Evolutionary conservation across 2,113 vertebrate genomes (phyloP), one percentile per base, ranked within the genome.

Genomic region (Lycaon pictus): DNA sequence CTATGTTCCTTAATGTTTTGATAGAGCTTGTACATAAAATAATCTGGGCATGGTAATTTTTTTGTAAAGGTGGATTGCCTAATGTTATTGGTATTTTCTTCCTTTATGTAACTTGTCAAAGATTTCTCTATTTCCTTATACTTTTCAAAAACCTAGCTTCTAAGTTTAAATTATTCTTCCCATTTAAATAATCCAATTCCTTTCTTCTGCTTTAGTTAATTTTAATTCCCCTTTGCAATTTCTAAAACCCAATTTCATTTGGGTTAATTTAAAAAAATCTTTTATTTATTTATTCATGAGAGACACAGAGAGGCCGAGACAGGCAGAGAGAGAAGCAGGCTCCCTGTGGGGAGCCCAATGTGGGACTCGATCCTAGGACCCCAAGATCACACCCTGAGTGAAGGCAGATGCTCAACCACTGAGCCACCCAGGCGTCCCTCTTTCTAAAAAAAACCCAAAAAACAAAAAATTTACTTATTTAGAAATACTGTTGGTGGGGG

Each of bases 161-260:
- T 85, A 58, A 81, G 71, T 15, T 88, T 81, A 71, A 97, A 74
- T 86, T 62, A 22, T 67, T 92, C 79, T 53, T 97, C 23, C 56
- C 43, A 87, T n/a, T 94, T 88, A 91, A 93, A 93, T 51, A 72
- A 87, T 81, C 69, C 69, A 79, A 80, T 65, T 53, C 13, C 20
- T 94, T 80, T 37, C 37, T 93, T 79, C n/a, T 71, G 76, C 6
- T 96, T 51, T 90, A 90, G 51, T 60, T 83, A 87, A 77, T 82
- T 95, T 60, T 83, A 87, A 77, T 82, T 95, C 80, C 32, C 16
- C 35, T 80, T 87, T 92, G 43, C 17, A 87, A 63, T 69, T 90
- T 97, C 37, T 88, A 94, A 43, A 43, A 43, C 43, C 43, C 43
- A 43, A 43, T 43, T 43, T 43, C 43, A 43, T 6, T 43, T 43